Conservation (phyloP, 1,140 invertebrate genomes). For the Apis dorsata region DNA sequence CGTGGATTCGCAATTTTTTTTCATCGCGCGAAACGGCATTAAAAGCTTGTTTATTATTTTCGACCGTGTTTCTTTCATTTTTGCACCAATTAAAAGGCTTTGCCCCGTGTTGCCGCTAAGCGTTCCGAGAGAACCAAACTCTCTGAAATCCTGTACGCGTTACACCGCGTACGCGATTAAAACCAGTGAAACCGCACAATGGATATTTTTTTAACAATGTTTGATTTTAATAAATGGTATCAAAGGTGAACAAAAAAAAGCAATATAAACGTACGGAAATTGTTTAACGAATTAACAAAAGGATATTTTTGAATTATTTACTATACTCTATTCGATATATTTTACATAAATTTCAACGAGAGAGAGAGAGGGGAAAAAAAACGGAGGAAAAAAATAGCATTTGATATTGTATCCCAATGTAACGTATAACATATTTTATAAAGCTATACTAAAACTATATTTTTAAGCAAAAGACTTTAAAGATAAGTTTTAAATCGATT, state of each 20-base stretch:
- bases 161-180: background rate
- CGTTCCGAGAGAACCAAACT: background rate
- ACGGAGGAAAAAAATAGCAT: too few relatives aligned
- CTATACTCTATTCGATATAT: too few relatives aligned
- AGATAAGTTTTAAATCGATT: too few relatives aligned
- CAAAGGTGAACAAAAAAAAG: background rate
- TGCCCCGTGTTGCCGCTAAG: background rate
- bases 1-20: background rate
- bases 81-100: constrained; percentile 16
- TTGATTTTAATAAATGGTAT: background rate
- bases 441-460: too few relatives aligned
- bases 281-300: background rate
- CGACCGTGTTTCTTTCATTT: background rate
- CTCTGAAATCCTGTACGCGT: background rate
- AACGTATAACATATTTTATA: too few relatives aligned
- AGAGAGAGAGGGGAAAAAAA: too few relatives aligned
- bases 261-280: background rate
- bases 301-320: background rate
- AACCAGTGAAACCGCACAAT: background rate
- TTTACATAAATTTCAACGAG: too few relatives aligned
- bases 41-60: constrained; percentile 10
- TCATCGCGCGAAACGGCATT: background rate
- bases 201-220: background rate
- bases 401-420: too few relatives aligned
- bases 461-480: too few relatives aligned